Evolutionary conservation across 2,113 vertebrate species (phyloP).

Genomic region (Colossoma macropomum): DNA sequence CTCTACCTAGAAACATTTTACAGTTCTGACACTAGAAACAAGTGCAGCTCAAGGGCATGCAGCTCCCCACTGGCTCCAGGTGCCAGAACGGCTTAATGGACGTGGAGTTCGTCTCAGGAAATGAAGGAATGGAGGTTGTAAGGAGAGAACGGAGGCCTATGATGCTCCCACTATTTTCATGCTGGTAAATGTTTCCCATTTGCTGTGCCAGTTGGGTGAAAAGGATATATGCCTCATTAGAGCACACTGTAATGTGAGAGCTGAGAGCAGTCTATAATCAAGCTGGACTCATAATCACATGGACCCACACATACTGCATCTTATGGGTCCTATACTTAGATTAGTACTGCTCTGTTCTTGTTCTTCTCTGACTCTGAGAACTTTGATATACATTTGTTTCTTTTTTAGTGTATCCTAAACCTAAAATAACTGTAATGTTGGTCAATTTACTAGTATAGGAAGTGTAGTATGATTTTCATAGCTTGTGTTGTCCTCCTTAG

Average conservation of each 20-base stretch:
- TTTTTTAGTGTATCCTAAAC: too few species aligned
- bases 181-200: neutral
- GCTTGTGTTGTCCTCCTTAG: neutral
- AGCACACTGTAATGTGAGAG: neutral
- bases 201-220: neutral
- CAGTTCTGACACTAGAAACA: constrained; percentile 24
- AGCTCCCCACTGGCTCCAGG: neutral
- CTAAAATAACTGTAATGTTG: too few species aligned
- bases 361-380: too few species aligned
- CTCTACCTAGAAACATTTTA: constrained; percentile 7
- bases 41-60: constrained; percentile 6
- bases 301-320: neutral
- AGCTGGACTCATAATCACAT: neutral
- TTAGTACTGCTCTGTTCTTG: neutral
- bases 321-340: neutral
- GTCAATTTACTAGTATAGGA: too few species aligned
- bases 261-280: neutral
- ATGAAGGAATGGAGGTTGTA: neutral
- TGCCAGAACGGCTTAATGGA: neutral
- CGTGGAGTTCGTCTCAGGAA: neutral
- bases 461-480: neutral
- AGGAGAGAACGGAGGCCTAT: neutral
- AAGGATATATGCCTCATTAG: neutral
- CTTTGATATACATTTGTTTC: too few species aligned
- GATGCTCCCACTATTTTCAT: neutral